Evolutionary conservation across 2,113 vertebrate genomes (phyloP).

Genomic region (Spilogale gracilis): DNA sequence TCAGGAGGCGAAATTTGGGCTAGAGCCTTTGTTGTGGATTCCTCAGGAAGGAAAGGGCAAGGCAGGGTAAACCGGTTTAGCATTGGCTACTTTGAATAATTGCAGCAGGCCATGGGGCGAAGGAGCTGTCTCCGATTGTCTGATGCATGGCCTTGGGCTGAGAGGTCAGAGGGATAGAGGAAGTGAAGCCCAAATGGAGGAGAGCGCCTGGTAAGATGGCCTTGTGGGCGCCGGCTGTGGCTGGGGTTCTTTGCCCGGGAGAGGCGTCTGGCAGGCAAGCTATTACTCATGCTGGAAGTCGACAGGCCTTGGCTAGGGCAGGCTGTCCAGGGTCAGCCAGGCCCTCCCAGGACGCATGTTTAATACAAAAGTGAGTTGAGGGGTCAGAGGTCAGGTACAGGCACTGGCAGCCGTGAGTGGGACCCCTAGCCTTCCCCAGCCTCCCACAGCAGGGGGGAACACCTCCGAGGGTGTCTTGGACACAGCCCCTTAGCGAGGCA

Average conservation of each 20-base stretch:
- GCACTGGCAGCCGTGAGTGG: too few species aligned
- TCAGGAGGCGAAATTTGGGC: not conserved
- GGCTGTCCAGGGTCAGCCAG: not conserved
- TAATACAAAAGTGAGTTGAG: not conserved
- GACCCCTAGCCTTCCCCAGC: rapidly evolving
- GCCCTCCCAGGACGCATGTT: not conserved
- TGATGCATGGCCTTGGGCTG: not conserved
- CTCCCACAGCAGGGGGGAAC: not conserved
- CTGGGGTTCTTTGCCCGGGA: not conserved
- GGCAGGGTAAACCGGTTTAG: not conserved
- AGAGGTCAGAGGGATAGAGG: not conserved
- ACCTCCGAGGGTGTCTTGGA: too few species aligned
- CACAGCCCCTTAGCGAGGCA: rapidly evolving
- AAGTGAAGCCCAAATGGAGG: not conserved
- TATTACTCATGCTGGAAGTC: not conserved
- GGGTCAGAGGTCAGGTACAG: not conserved
- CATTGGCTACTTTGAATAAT: not conserved
- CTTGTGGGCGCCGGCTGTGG: not conserved
- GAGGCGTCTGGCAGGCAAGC: not conserved
- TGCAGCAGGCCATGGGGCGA: not conserved
- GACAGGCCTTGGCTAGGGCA: not conserved
- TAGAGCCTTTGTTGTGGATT: not conserved
- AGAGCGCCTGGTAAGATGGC: not conserved
- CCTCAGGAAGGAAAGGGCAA: not conserved
- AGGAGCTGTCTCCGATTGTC: not conserved